Conservation (phyloP, 2,888 invertebrate genomes). For the Merodon equestris region DNA sequence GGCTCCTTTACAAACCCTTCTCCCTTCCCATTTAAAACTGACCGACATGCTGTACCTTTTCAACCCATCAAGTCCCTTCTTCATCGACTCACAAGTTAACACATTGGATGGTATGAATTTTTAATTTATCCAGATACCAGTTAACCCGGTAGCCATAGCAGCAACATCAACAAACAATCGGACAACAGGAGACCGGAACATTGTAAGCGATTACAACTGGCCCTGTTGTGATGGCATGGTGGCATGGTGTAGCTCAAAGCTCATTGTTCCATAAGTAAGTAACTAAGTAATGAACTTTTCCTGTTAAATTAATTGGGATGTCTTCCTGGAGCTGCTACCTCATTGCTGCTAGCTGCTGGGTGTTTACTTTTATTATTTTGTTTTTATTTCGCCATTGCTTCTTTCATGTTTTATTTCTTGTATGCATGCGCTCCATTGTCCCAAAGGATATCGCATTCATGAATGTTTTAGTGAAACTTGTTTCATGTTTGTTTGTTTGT, state of each 20-base stretch:
- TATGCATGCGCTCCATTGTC: constrained; percentile 59
- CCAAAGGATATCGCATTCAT: constrained; percentile 63
- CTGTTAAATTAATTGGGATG: constrained; percentile 66
- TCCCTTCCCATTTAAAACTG: constrained; percentile 2
- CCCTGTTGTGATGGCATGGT: neutral
- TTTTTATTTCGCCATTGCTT: constrained; percentile 3
- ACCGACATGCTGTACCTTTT: constrained; percentile 8
- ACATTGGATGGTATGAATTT: constrained; percentile 62
- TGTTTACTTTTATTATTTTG: constrained; percentile 44
- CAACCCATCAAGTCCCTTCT: neutral
- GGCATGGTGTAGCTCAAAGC: constrained; percentile 22
- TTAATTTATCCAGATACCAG: constrained; percentile 56
- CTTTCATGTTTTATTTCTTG: constrained; percentile 24
- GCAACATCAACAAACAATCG: constrained; percentile 33
- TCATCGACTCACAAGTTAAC: constrained; percentile 54
- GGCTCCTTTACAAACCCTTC: constrained; percentile 5
- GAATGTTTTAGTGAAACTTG: constrained; percentile 64
- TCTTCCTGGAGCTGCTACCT: constrained; percentile 41
- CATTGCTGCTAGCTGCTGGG: constrained; percentile 29
- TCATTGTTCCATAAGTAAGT: constrained; percentile 37
- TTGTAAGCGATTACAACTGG: too few relatives aligned
- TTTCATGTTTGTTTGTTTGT: constrained; percentile 33
- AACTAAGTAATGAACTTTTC: constrained; percentile 67
- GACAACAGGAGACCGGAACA: neutral
- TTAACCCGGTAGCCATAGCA: constrained; percentile 10